These are phyloP conservation scores for Drosophila siamana DNA, from an alignment of 2,888 invertebrate species.

Conservation along the genomic window DNA sequence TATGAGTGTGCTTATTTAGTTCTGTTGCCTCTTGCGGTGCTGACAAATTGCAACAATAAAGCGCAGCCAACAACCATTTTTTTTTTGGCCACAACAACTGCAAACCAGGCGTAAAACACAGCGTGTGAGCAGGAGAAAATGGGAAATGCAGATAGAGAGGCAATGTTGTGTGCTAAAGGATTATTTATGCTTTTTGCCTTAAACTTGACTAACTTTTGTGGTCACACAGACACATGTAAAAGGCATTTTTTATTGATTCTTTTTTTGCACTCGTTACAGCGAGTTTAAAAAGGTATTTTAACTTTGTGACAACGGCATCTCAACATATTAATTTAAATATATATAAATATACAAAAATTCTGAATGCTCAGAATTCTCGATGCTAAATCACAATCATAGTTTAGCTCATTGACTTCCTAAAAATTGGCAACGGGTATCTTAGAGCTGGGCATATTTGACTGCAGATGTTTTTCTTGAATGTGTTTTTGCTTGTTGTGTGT, in stretches of 20 bases:
- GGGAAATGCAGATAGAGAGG: not conserved
- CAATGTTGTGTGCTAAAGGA: slow-evolving; percentile 50
- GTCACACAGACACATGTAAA: slow-evolving; percentile 41
- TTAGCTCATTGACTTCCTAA: no score
- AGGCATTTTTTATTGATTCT: slow-evolving; percentile 51
- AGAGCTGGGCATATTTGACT: not conserved
- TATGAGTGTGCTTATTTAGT: slow-evolving; percentile 26
- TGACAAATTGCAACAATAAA: slow-evolving; percentile 35
- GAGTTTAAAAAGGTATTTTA: not conserved
- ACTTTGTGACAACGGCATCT: no score
- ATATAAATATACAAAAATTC: no score
- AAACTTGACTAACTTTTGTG: slow-evolving; percentile 68
- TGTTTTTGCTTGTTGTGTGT: slow-evolving; percentile 2
- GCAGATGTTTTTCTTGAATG: not conserved
- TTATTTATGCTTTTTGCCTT: slow-evolving; percentile 64
- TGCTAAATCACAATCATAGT: no score
- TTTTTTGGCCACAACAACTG: slow-evolving; percentile 8
- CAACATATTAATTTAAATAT: no score
- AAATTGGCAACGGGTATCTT: not conserved
- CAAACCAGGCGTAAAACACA: not conserved
- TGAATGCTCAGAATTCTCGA: no score
- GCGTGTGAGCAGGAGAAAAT: no score
- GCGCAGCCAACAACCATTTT: slow-evolving; percentile 15
- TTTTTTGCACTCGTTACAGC: not conserved
- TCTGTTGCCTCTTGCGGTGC: slow-evolving; percentile 19